Percentiles rank a stretch among this genome's conserved stretches.
Evolutionary conservation across 2,113 vertebrate genomes (phyloP).

Genomic region (Orycteropus afer): DNA sequence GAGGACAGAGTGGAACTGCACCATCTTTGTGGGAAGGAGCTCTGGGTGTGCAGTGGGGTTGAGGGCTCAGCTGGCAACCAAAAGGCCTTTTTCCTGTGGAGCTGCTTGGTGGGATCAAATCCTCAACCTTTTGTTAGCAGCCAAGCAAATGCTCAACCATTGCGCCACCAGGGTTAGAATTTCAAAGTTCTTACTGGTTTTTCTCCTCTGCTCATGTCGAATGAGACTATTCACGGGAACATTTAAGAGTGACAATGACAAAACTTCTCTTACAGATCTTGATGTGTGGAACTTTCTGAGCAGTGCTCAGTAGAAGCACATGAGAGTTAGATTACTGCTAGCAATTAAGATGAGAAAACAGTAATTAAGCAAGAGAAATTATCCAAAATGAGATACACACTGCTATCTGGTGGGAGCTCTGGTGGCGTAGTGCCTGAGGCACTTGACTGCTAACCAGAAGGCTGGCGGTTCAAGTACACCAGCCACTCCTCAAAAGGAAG

Average conservation of each 20-base stretch:
- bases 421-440: too few species aligned
- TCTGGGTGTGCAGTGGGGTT: background rate
- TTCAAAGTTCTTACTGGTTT: background rate
- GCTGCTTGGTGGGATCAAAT: background rate
- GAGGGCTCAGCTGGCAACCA: too few species aligned
- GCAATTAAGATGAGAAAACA: slow-evolving; percentile 59
- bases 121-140: background rate
- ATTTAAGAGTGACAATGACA: background rate
- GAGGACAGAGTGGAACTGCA: background rate
- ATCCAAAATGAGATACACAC: background rate
- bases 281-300: background rate
- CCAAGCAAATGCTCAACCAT: background rate
- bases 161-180: background rate
- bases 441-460: too few species aligned
- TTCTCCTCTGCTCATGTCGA: background rate
- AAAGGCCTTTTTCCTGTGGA: background rate
- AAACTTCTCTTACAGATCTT: background rate
- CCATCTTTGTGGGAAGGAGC: background rate
- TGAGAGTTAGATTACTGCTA: slow-evolving; percentile 21
- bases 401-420: background rate
- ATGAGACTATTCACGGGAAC: background rate
- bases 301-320: slow-evolving; percentile 50
- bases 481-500: too few species aligned
- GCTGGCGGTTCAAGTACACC: too few species aligned
- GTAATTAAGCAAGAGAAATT: slow-evolving; percentile 20